Conservation (phyloP, 2,888 invertebrate species). For the Lordiphosa fenestrarum region DNA sequence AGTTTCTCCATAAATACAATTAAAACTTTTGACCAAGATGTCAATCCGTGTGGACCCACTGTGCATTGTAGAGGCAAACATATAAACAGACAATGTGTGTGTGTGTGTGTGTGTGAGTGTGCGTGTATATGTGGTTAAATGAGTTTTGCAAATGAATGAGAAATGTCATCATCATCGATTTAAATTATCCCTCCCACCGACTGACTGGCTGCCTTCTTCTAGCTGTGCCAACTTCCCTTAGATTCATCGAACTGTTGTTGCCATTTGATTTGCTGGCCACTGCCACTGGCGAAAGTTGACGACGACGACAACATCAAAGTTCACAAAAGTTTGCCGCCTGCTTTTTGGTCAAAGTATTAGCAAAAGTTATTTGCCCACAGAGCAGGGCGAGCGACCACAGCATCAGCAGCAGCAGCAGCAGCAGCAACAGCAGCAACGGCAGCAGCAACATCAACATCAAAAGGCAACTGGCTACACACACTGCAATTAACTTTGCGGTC, state of each 20-base stretch:
- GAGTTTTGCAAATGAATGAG: neutral
- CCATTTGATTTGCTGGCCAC: too few species aligned
- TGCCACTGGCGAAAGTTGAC: constrained; percentile 42
- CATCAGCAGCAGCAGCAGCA: neutral
- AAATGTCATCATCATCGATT: too few species aligned
- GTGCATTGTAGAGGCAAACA: neutral
- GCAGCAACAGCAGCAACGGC: constrained; percentile 4
- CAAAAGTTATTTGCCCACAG: constrained; percentile 64
- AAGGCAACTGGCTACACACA: constrained; percentile 28
- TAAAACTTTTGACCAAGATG: too few species aligned
- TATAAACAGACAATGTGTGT: neutral
- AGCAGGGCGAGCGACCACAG: too few species aligned
- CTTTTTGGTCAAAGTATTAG: constrained; percentile 64
- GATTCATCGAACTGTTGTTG: too few species aligned
- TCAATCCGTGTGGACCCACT: too few species aligned
- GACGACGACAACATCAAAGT: constrained; percentile 23
- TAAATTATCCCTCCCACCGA: too few species aligned
- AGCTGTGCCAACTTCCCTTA: too few species aligned
- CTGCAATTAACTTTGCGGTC: constrained; percentile 70
- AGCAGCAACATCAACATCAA: constrained; percentile 1
- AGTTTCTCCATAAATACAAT: too few species aligned
- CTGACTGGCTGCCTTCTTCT: too few species aligned
- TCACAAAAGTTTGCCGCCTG: constrained; percentile 54
- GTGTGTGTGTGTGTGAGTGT: neutral
- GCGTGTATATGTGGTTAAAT: neutral